Percentiles rank a stretch among this genome's conserved stretches.
Evolutionary conservation across 2,888 invertebrate species (phyloP).

Genomic region (Bellardia pandia): DNA sequence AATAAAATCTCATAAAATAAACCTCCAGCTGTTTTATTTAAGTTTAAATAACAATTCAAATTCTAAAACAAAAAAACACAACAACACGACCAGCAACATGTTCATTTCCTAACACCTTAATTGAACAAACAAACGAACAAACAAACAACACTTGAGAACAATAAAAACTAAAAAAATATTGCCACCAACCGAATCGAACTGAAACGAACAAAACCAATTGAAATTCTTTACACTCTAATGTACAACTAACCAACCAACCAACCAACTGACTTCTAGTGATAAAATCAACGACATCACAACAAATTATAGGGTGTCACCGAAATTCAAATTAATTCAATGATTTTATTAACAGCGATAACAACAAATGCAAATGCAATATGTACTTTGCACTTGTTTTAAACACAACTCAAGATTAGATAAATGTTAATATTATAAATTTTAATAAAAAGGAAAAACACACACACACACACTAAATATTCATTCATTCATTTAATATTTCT

Average conservation of each 20-base stretch:
- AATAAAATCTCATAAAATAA: conserved; percentile 67
- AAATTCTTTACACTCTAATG: conserved; percentile 17
- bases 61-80: conserved; percentile 18
- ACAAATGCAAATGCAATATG: neutral
- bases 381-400: conserved; percentile 13
- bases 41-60: conserved; percentile 40
- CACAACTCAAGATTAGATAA: conserved; percentile 2
- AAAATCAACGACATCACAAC: conserved; percentile 36
- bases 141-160: conserved; percentile 47
- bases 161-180: conserved; percentile 55
- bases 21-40: conserved; percentile 72
- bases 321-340: conserved; percentile 60
- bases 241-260: neutral
- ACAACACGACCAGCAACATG: neutral
- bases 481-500: neutral
- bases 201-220: conserved; percentile 13
- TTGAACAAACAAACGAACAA: conserved; percentile 37
- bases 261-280: conserved; percentile 7
- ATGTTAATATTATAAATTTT: neutral
- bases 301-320: conserved; percentile 58
- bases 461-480: neutral
- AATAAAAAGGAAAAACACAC: neutral
- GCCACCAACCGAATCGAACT: conserved; percentile 3
- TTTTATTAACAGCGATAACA: conserved; percentile 58
- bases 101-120: conserved; percentile 59